Conservation (phyloP, 2,113 vertebrate genomes). For the Thomomys bottae region DNA sequence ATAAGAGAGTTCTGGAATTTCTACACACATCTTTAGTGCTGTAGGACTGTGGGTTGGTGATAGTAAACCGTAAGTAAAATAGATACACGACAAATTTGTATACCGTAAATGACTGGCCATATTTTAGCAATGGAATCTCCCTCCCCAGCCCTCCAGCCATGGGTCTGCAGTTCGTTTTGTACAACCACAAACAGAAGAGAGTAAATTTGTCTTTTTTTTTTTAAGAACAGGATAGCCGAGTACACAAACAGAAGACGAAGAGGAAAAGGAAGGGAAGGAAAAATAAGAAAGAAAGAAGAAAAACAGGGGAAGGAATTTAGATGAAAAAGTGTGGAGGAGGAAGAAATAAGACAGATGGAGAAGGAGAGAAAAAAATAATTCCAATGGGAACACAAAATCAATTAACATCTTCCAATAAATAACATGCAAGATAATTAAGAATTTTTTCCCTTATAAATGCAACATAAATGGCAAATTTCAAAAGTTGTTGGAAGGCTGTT, state of each 20-base stretch:
- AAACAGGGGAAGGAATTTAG: too few relatives aligned
- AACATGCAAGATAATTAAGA: background rate
- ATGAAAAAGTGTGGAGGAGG: rapidly evolving
- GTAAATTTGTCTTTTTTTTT: too few relatives aligned
- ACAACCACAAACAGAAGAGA: background rate
- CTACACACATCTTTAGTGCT: background rate
- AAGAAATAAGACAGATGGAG: background rate
- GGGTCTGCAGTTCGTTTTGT: background rate
- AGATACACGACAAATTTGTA: background rate
- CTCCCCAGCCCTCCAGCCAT: background rate
- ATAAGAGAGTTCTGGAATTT: background rate
- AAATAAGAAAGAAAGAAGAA: too few relatives aligned
- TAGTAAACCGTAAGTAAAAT: background rate
- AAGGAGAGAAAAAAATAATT: background rate
- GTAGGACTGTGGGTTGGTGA: background rate
- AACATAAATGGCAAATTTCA: conserved; percentile 21
- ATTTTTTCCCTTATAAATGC: background rate
- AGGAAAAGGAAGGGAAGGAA: background rate
- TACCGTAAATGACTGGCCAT: background rate
- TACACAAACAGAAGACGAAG: background rate
- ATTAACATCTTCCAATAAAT: background rate
- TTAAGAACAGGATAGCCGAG: too few relatives aligned
- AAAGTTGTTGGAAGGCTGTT: background rate
- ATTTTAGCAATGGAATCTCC: background rate
- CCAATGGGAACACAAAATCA: background rate